Conservation (phyloP, 1,140 invertebrate genomes). For the Campoletis sonorensis region DNA sequence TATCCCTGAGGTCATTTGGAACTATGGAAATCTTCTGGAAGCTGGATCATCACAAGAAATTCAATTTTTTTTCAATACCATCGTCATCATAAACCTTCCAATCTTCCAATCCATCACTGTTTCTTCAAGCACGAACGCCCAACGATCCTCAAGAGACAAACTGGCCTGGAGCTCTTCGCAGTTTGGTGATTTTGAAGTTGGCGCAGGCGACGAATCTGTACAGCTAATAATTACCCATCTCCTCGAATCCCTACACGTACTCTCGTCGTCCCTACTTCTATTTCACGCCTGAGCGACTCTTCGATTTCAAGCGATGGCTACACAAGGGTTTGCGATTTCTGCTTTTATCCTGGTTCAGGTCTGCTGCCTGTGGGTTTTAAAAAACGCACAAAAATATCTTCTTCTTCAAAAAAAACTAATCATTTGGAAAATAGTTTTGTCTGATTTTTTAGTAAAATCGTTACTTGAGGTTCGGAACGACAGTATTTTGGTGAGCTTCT, state of each 20-base stretch:
- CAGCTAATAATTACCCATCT: slow-evolving; percentile 66
- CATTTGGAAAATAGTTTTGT: no score
- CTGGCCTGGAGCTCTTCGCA: not conserved
- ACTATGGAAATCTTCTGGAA: no score
- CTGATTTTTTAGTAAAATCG: no score
- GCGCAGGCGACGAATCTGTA: slow-evolving; percentile 54
- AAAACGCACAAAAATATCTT: not conserved
- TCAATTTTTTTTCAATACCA: not conserved
- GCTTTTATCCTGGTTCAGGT: not conserved
- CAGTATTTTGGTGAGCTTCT: no score
- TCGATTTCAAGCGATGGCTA: slow-evolving; percentile 55
- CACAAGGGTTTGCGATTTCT: not conserved
- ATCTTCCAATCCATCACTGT: not conserved
- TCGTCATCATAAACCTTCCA: not conserved
- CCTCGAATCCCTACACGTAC: slow-evolving; percentile 53
- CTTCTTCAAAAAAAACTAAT: no score
- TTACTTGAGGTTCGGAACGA: no score
- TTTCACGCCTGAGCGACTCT: slow-evolving; percentile 60
- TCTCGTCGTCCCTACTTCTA: slow-evolving; percentile 52
- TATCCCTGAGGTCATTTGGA: no score
- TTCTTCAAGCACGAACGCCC: not conserved
- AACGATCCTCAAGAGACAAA: not conserved
- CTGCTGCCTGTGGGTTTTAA: not conserved
- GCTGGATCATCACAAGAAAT: not conserved
- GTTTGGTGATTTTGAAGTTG: slow-evolving; percentile 5